Conservation (phyloP, 2,113 vertebrate genomes). For the Balaeniceps rex region DNA sequence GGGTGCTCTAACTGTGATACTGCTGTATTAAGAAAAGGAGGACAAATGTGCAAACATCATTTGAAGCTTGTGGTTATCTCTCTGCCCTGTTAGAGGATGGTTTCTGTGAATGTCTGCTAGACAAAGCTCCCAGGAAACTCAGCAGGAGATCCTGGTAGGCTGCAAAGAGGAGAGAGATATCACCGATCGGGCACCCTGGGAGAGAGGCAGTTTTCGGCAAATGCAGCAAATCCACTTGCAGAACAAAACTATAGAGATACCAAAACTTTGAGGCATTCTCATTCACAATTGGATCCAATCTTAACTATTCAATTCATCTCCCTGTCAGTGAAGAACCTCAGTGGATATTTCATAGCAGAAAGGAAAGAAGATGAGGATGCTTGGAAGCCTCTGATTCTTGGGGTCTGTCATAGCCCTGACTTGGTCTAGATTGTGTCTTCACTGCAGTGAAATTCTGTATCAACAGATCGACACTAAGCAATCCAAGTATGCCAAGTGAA, state of each 20-base stretch:
- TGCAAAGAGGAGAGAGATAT: not conserved
- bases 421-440: not conserved
- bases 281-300: not conserved
- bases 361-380: not conserved
- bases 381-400: not conserved
- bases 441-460: not conserved
- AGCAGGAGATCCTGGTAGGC: not conserved
- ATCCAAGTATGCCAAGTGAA: not conserved
- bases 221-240: not conserved
- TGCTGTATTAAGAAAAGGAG: not conserved
- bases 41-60: not conserved
- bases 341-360: not conserved
- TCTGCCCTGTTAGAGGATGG: not conserved
- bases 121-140: not conserved
- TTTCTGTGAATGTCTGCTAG: not conserved
- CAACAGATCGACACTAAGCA: not conserved
- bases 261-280: not conserved
- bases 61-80: not conserved
- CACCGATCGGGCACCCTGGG: accelerated
- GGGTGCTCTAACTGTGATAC: not conserved
- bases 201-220: not conserved
- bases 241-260: not conserved
- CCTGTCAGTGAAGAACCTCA: not conserved
- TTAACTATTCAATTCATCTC: not conserved
- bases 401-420: not conserved